These are phyloP conservation scores for Peribatodes rhomboidaria DNA, from an alignment of 2,888 invertebrate genomes.

Conservation along the genomic window DNA sequence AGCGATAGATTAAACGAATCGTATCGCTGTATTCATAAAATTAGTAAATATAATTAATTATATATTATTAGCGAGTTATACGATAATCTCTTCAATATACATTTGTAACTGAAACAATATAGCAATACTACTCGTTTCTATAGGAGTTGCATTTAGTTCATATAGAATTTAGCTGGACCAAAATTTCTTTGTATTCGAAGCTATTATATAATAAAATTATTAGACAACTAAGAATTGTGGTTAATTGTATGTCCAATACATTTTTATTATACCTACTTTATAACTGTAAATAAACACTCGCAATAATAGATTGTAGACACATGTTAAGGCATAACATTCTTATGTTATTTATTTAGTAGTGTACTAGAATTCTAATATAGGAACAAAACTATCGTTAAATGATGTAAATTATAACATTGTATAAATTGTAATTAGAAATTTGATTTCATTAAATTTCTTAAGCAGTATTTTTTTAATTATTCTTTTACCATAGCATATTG, in stretches of 20 bases:
- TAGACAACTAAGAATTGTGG: slow-evolving; percentile 67
- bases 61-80: slow-evolving; percentile 60
- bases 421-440: slow-evolving; percentile 85
- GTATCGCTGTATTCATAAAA: slow-evolving; percentile 58
- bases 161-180: slow-evolving; percentile 85
- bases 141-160: slow-evolving; percentile 80
- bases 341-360: slow-evolving; percentile 80
- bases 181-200: slow-evolving; percentile 81
- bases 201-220: slow-evolving; percentile 64
- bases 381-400: slow-evolving; percentile 69
- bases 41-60: slow-evolving; percentile 54
- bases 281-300: slow-evolving; percentile 78
- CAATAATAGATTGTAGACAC: slow-evolving; percentile 80
- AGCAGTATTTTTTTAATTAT: slow-evolving; percentile 56
- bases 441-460: slow-evolving; percentile 85
- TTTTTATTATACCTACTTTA: slow-evolving; percentile 50
- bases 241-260: slow-evolving; percentile 77
- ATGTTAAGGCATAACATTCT: slow-evolving; percentile 70
- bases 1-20: slow-evolving; percentile 52
- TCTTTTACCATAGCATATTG: neutral
- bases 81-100: slow-evolving; percentile 62
- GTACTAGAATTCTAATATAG: slow-evolving; percentile 69
- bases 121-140: slow-evolving; percentile 76
- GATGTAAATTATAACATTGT: slow-evolving; percentile 81
- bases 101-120: slow-evolving; percentile 62